phyloP scores from a whole-genome alignment of 2,888 invertebrate species.

The Clanis bilineata region DNA sequence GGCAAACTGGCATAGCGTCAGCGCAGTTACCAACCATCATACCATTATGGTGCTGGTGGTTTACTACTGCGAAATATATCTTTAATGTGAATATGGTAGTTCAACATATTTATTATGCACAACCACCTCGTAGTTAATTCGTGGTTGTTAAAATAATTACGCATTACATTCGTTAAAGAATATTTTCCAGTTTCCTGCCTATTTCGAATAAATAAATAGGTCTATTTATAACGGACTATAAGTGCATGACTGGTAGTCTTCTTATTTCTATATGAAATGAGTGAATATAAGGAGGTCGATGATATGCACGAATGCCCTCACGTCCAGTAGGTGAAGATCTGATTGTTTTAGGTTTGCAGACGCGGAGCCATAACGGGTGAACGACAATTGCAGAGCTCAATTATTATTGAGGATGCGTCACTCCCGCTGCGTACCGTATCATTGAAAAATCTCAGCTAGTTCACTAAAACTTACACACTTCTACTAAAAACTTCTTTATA shows the following conservation, averaged over 20 bases:
- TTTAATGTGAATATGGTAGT: no score
- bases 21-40: conserved; percentile 27
- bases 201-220: no score
- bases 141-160: no score
- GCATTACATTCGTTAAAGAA: no score
- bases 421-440: conserved; percentile 4
- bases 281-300: conserved; percentile 31
- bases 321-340: conserved; percentile 40
- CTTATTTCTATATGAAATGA: conserved; percentile 25
- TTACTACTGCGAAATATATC: neutral
- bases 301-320: conserved; percentile 45
- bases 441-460: conserved; percentile 18
- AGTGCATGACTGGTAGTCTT: neutral
- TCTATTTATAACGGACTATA: neutral
- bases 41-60: neutral
- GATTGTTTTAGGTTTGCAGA: conserved; percentile 40
- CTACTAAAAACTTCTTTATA: neutral
- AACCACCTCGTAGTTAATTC: no score
- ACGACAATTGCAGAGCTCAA: conserved; percentile 21
- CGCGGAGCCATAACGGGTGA: conserved; percentile 32
- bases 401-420: conserved; percentile 15
- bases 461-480: no score
- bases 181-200: no score
- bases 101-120: no score
- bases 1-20: conserved; percentile 55